Evolutionary conservation across 2,888 invertebrate genomes (phyloP), one percentile per base, ranked within the genome.

Genomic region (Nasonia oneida): DNA sequence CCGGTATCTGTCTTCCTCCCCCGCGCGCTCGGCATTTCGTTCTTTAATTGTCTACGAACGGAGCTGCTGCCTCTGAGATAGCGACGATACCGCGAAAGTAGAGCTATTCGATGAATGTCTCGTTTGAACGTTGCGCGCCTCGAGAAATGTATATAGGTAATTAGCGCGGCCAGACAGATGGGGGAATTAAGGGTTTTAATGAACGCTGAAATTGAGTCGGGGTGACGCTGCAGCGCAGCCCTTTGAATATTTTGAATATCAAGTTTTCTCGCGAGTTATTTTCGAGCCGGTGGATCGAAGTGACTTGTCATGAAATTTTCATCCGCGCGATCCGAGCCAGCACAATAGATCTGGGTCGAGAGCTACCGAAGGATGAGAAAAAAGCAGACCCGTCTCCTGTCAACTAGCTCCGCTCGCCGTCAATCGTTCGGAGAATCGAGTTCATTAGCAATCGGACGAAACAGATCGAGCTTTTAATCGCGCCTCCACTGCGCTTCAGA

Each of bases 171-270:
- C 3, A 29, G 37, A 5, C 37, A 37, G 37, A 3, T 14, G 29
- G 33, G 67, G 29, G 29, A 29, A 29, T 29, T 29, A 15, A 33
- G 12, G n/a, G 64, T 64, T 64, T 64, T 64, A 64, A 64, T 29
- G 23, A 64, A 23, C 29, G 64, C 3, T 64, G 64, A n/a, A 64
- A 64, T n/a, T 64, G 64, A 64, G 64, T 64, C 8, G 10, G 18
- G 23, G 23, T 64, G 23, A 64, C 23, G 23, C 14, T n/a, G n/a
- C n/a, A n/a, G 23, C 53, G 23, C 53, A 5, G 18, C 53, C 18
- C 53, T 23, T 64, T 64, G 64, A 64, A 64, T 64, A 64, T 64
- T 23, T 64, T 64, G 64, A 64, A 64, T 64, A 64, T 64, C 29
- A 64, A 64, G 29, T 64, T 64, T 64, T 53, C 53, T 18, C 4